phyloP scores from a whole-genome alignment of 2,888 invertebrate species.

The Acanthoscelides obtectus region DNA sequence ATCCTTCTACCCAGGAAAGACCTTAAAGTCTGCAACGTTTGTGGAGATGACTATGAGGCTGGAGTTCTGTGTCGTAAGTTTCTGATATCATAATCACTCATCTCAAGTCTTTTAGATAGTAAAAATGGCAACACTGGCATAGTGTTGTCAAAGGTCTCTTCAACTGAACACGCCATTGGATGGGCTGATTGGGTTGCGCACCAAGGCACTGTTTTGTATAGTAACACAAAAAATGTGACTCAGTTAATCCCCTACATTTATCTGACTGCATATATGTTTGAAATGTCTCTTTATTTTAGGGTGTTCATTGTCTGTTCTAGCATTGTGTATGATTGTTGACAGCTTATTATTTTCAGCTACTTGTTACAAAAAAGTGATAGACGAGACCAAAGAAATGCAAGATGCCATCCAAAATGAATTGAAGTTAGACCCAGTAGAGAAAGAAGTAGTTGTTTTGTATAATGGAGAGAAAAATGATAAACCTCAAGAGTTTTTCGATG shows the following conservation, averaged over 20 bases:
- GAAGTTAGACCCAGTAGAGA: constrained; percentile 68
- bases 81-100: neutral
- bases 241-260: too few relatives aligned
- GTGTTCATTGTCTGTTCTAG: too few relatives aligned
- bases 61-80: constrained; percentile 76
- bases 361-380: constrained; percentile 77
- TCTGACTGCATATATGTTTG: too few relatives aligned
- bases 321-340: neutral
- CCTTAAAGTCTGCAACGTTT: constrained; percentile 70
- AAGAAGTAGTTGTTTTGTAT: constrained; percentile 83
- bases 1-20: constrained; percentile 65
- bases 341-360: constrained; percentile 54
- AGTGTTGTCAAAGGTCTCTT: too few relatives aligned
- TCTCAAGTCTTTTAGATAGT: too few relatives aligned
- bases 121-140: neutral
- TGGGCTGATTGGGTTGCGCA: too few relatives aligned
- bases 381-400: constrained; percentile 79
- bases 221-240: too few relatives aligned
- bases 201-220: too few relatives aligned
- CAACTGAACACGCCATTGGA: too few relatives aligned
- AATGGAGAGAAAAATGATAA: constrained; percentile 70
- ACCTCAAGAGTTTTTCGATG: constrained; percentile 58
- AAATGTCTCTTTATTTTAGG: too few relatives aligned
- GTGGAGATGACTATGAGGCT: constrained; percentile 80
- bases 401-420: constrained; percentile 67